A percentile compares a stretch with the other conserved stretches of the same genome.
These are phyloP conservation scores for Labeo rohita DNA, from an alignment of 2,113 vertebrate genomes.

Conservation along the genomic window DNA sequence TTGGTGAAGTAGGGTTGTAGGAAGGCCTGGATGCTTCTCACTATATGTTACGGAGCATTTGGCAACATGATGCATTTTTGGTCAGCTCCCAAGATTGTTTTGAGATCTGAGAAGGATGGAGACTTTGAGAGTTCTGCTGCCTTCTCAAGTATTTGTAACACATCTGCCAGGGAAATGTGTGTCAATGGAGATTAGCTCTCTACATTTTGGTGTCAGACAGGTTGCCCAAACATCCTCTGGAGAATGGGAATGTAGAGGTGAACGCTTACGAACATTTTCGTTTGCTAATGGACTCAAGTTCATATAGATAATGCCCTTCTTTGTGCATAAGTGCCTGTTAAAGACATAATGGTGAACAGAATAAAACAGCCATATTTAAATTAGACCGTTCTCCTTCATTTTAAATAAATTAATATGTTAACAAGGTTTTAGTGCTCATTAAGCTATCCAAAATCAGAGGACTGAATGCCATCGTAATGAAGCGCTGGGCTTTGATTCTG, in stretches of 20 bases:
- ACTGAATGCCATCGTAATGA: background rate
- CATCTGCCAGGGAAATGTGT: conserved; percentile 24
- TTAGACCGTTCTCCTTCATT: background rate
- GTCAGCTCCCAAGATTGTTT: background rate
- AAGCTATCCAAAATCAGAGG: background rate
- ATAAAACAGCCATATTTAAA: background rate
- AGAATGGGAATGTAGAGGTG: background rate
- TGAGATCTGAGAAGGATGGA: background rate
- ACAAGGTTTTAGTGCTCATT: background rate
- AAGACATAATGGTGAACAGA: background rate
- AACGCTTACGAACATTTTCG: background rate
- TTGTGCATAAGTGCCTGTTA: background rate
- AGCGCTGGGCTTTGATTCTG: conserved; percentile 1
- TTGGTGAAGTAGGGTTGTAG: background rate
- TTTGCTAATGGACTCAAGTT: background rate
- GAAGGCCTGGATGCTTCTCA: background rate
- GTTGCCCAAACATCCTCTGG: background rate
- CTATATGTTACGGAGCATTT: background rate
- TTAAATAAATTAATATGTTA: background rate
- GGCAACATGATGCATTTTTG: background rate
- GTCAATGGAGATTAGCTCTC: conserved; percentile 4
- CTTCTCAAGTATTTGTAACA: conserved; percentile 10
- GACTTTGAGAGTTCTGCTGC: background rate
- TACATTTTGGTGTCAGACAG: background rate
- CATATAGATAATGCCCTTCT: background rate